A percentile compares a stretch with the other conserved stretches of the same genome.
Conservation (phyloP, 2,113 vertebrate species). For the Alethe diademata region DNA sequence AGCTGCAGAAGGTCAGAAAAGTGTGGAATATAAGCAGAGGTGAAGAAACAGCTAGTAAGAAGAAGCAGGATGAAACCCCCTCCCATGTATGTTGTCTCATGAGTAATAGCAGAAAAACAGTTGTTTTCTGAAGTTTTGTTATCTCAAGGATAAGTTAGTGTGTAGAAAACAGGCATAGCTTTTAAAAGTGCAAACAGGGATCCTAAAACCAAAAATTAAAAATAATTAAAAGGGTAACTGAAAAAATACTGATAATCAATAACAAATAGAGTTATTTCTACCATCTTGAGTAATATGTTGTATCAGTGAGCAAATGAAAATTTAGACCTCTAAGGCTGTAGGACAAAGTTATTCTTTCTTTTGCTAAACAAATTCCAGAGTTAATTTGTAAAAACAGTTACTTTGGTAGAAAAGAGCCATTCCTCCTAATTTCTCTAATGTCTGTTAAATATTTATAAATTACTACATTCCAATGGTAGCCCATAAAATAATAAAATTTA, state of each 20-base stretch:
- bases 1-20: not conserved
- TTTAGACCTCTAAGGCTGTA: not conserved
- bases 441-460: not conserved
- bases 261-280: not conserved
- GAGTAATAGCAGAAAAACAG: not conserved
- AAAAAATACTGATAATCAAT: not conserved
- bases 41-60: not conserved
- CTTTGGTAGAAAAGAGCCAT: not conserved
- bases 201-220: not conserved
- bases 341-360: not conserved
- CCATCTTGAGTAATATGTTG: accelerated
- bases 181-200: not conserved
- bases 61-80: not conserved
- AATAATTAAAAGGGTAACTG: not conserved
- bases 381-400: not conserved
- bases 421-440: not conserved
- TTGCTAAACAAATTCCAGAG: not conserved
- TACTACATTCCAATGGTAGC: not conserved
- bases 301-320: not conserved
- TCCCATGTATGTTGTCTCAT: not conserved
- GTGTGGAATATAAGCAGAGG: not conserved
- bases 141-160: not conserved
- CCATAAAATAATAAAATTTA: not conserved
- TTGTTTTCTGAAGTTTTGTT: not conserved
- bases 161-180: not conserved